Evolutionary conservation across 1,140 invertebrate genomes (phyloP).

Genomic region (Drosophila seguyi): DNA sequence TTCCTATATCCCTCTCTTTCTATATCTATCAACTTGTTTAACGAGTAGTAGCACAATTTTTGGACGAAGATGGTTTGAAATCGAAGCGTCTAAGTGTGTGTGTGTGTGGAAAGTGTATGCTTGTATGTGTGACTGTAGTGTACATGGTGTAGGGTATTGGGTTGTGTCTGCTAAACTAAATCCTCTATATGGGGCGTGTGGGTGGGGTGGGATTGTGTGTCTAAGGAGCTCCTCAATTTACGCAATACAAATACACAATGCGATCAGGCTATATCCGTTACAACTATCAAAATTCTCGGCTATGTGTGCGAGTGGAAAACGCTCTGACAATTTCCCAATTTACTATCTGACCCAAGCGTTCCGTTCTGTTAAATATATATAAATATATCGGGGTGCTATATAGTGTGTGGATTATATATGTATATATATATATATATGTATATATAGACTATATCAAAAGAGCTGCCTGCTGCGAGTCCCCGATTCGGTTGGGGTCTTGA

Average conservation of each 20-base stretch:
- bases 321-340: constrained; percentile 31
- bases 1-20: constrained; percentile 20
- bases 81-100: constrained; percentile 72
- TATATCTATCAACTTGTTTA: constrained; percentile 75
- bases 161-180: constrained; percentile 41
- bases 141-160: neutral
- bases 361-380: constrained; percentile 36
- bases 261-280: constrained; percentile 40
- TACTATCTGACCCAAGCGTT: constrained; percentile 7
- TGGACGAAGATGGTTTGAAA: constrained; percentile 81
- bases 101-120: constrained; percentile 1
- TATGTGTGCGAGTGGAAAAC: constrained; percentile 51
- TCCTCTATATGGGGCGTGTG: constrained; percentile 35
- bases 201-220: constrained; percentile 12
- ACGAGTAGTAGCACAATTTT: constrained; percentile 83
- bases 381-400: constrained; percentile 48
- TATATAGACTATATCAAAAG: constrained; percentile 57
- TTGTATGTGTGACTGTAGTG: neutral
- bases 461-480: constrained; percentile 41
- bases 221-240: constrained; percentile 31
- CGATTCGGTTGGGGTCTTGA: constrained; percentile 15
- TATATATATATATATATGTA: constrained; percentile 28
- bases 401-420: constrained; percentile 33
- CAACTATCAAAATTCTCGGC: constrained; percentile 52
- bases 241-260: constrained; percentile 38